Percentiles rank a stretch among this genome's conserved stretches.
Evolutionary conservation across 2,888 invertebrate species (phyloP).

Genomic region (Suillia variegata): DNA sequence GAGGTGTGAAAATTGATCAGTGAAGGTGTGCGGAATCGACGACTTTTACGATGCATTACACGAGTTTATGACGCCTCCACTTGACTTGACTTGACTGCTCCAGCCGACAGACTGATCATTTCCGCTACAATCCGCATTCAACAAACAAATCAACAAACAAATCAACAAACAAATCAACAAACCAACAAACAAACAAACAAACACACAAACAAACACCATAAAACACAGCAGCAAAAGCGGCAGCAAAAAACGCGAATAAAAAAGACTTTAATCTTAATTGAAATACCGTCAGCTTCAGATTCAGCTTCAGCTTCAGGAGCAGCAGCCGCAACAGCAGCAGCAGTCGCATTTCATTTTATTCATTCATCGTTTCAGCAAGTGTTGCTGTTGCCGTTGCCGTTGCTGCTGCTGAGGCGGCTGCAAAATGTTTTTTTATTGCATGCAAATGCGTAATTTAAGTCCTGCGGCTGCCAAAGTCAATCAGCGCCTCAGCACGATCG

Average conservation of each 20-base stretch:
- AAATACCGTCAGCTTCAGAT: conserved; percentile 10
- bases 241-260: no score
- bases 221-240: neutral
- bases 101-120: neutral
- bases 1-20: neutral
- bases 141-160: no score
- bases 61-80: neutral
- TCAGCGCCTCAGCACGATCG: conserved; percentile 8
- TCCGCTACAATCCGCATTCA: neutral
- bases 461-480: conserved; percentile 20
- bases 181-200: no score
- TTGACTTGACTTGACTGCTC: neutral
- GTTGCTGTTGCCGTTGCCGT: neutral
- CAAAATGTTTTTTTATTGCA: conserved; percentile 29
- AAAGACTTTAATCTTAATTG: conserved; percentile 13
- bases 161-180: no score
- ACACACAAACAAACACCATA: no score
- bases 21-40: neutral
- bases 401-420: neutral
- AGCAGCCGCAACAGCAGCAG: no score
- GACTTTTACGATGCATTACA: neutral
- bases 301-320: no score
- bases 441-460: conserved; percentile 23
- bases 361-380: conserved; percentile 16
- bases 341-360: conserved; percentile 1